phyloP scores from a whole-genome alignment of 2,888 invertebrate species.

The Volucella bombylans region DNA sequence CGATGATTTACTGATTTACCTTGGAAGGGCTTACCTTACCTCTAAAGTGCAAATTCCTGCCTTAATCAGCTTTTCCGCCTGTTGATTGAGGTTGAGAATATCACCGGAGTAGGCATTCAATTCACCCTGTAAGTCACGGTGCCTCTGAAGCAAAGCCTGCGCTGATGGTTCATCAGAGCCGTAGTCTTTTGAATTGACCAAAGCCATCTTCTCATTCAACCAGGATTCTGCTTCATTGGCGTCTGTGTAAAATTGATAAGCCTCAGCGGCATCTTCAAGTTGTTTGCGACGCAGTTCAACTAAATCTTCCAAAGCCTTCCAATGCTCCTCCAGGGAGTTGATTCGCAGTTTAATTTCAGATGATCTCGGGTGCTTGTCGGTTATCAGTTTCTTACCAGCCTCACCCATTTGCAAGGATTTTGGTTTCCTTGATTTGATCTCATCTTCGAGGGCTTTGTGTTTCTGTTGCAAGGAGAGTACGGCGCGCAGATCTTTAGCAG shows the following conservation, averaged over 20 bases:
- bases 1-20: neutral
- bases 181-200: slow-evolving; percentile 94
- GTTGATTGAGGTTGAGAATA: slow-evolving; percentile 89
- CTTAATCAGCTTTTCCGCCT: slow-evolving; percentile 89
- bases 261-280: slow-evolving; percentile 93
- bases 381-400: slow-evolving; percentile 88
- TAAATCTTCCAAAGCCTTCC: slow-evolving; percentile 93
- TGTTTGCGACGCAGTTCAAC: slow-evolving; percentile 89
- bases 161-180: slow-evolving; percentile 96
- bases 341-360: slow-evolving; percentile 91
- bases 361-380: slow-evolving; percentile 91
- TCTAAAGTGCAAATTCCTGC: slow-evolving; percentile 87
- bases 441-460: slow-evolving; percentile 94
- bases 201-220: slow-evolving; percentile 96
- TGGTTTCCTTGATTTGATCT: slow-evolving; percentile 88
- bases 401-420: slow-evolving; percentile 88
- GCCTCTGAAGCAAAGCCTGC: slow-evolving; percentile 92
- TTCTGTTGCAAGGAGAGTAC: slow-evolving; percentile 95
- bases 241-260: slow-evolving; percentile 98
- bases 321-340: slow-evolving; percentile 90
- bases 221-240: slow-evolving; percentile 99
- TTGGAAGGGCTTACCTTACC: slow-evolving; percentile 54
- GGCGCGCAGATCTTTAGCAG: slow-evolving; percentile 95
- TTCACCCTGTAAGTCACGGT: slow-evolving; percentile 93
- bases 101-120: slow-evolving; percentile 94